Conservation (phyloP, 2,797 vertebrate species). For the Numenius phaeopus region DNA sequence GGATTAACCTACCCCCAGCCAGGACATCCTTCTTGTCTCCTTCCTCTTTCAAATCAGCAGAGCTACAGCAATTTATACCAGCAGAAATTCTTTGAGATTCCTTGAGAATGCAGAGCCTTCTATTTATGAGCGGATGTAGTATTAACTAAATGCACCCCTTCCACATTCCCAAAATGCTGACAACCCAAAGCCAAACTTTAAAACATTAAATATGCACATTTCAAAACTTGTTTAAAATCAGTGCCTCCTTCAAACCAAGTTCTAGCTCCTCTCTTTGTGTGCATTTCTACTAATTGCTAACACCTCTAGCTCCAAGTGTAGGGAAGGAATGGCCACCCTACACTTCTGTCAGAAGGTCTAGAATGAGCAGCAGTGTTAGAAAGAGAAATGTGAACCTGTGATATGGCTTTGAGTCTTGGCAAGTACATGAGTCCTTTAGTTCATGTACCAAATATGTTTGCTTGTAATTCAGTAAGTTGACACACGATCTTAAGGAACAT, state of each 20-base stretch:
- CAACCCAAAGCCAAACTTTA: neutral
- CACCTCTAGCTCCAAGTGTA: neutral
- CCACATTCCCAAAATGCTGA: neutral
- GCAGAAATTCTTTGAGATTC: neutral
- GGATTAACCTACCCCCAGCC: slow-evolving; percentile 20
- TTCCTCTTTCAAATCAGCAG: slow-evolving; percentile 9
- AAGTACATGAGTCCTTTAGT: neutral
- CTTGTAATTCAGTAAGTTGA: slow-evolving; percentile 46
- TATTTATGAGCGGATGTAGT: neutral
- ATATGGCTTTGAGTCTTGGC: slow-evolving; percentile 6
- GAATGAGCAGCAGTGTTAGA: neutral
- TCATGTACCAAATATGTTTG: slow-evolving; percentile 37
- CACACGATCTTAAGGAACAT: slow-evolving; percentile 21
- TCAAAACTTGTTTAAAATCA: slow-evolving; percentile 7
- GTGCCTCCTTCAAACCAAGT: neutral
- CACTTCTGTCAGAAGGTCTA: neutral
- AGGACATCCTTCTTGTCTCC: slow-evolving; percentile 50
- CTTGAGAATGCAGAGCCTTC: neutral
- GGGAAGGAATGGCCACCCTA: neutral
- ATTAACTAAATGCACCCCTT: neutral
- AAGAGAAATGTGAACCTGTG: slow-evolving; percentile 16
- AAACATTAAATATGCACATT: neutral
- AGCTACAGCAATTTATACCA: neutral
- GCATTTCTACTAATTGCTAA: neutral
- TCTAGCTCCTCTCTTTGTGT: neutral